Percentiles rank a stretch among this genome's conserved stretches.
Conservation (phyloP, 2,888 invertebrate species). For the Nemoura dubitans region DNA sequence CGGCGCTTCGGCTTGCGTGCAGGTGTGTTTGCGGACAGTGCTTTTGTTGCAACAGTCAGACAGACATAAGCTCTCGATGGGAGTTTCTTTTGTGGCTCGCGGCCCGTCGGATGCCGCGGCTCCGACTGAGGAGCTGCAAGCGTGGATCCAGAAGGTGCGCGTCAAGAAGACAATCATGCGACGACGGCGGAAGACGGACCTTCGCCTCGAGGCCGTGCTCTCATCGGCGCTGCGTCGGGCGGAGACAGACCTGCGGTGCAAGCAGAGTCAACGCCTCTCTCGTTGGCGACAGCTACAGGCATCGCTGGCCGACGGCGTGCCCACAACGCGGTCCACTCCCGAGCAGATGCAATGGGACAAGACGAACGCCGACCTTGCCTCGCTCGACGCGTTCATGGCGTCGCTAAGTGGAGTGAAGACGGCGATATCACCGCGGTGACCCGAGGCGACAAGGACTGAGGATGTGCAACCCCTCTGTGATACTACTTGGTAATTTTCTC, state of each 20-base stretch:
- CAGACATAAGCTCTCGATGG: too few relatives aligned
- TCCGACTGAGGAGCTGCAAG: conserved; percentile 49
- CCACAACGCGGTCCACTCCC: conserved; percentile 47
- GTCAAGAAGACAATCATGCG: conserved; percentile 49
- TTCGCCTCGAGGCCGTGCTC: conserved; percentile 72
- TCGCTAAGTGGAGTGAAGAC: conserved; percentile 69
- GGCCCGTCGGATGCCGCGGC: not conserved
- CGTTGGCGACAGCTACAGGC: conserved; percentile 64
- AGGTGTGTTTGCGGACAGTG: not conserved
- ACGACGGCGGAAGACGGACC: conserved; percentile 66
- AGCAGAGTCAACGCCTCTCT: conserved; percentile 70
- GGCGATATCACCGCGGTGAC: conserved; percentile 61
- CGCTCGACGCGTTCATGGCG: conserved; percentile 72
- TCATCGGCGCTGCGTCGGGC: conserved; percentile 68
- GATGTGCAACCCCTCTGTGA: conserved; percentile 42
- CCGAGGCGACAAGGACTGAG: conserved; percentile 18
- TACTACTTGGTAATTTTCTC: conserved; percentile 49
- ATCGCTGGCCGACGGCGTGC: conserved; percentile 42
- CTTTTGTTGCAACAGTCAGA: not conserved
- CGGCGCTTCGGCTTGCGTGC: not conserved
- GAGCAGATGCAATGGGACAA: conserved; percentile 55
- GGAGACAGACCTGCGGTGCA: conserved; percentile 67
- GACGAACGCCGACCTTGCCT: conserved; percentile 67
- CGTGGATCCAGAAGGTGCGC: conserved; percentile 51
- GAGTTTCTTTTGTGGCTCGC: conserved; percentile 1